phyloP scores from a whole-genome alignment of 30 jellyfish, hydroid and myxozoan species.

The Hydractinia symbiolongicarpus region DNA sequence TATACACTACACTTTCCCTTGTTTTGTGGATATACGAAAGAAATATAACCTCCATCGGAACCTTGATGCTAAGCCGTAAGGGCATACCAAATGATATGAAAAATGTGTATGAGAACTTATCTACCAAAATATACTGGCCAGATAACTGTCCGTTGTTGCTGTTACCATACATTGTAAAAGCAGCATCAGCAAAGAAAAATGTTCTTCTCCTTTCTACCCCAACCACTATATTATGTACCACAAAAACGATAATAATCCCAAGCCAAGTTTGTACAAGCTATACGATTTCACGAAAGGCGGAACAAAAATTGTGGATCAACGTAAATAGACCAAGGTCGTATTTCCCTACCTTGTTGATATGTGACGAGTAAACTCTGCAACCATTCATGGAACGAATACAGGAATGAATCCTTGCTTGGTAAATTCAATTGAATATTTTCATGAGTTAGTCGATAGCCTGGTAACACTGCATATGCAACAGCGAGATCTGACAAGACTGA shows the following conservation, averaged over 20 bases:
- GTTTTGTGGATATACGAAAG: too few relatives aligned
- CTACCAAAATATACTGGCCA: too few relatives aligned
- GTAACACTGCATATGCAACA: neutral
- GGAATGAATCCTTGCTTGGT: neutral
- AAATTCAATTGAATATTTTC: neutral
- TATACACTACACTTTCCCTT: too few relatives aligned
- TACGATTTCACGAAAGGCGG: neutral
- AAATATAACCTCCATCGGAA: too few relatives aligned
- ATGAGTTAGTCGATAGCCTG: slow-evolving; percentile 4
- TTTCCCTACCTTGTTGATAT: neutral
- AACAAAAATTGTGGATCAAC: neutral
- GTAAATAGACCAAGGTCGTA: neutral
- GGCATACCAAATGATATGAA: too few relatives aligned
- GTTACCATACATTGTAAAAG: neutral
- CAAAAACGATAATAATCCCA: neutral
- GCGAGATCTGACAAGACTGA: too few relatives aligned
- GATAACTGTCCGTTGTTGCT: too few relatives aligned
- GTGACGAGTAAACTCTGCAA: neutral
- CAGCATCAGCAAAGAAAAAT: neutral
- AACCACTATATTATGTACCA: neutral
- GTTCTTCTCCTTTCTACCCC: neutral
- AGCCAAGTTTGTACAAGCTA: neutral
- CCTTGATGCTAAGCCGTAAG: too few relatives aligned
- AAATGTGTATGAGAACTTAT: too few relatives aligned
- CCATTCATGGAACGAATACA: neutral